A percentile compares a stretch with the other conserved stretches of the same genome.
Conservation (phyloP, 23 tunicate genomes). For the Halocynthia roretzi region DNA sequence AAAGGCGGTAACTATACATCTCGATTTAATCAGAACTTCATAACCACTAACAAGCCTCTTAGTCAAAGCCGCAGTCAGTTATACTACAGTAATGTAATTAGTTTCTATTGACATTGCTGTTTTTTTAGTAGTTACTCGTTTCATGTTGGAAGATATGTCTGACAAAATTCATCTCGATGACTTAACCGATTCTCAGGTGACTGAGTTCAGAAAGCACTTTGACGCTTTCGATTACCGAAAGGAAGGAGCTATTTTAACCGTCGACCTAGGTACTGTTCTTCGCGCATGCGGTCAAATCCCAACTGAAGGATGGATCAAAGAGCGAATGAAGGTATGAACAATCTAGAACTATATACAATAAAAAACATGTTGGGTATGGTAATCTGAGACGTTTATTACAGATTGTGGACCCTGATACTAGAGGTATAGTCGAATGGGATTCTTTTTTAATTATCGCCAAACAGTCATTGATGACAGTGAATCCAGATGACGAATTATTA, state of each 20-base stretch:
- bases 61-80: too few relatives aligned
- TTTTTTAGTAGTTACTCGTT: too few relatives aligned
- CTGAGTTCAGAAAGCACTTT: conserved; percentile 40
- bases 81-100: too few relatives aligned
- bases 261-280: conserved; percentile 52
- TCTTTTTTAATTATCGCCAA: conserved; percentile 48
- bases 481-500: conserved; percentile 69
- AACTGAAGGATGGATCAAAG: conserved; percentile 67
- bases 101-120: too few relatives aligned
- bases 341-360: neutral
- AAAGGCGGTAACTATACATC: too few relatives aligned
- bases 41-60: too few relatives aligned
- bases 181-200: conserved; percentile 34
- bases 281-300: conserved; percentile 83
- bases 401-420: conserved; percentile 68
- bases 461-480: conserved; percentile 37
- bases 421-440: conserved; percentile 77
- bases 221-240: conserved; percentile 52
- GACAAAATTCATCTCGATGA: conserved; percentile 13
- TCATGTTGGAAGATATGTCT: neutral
- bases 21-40: too few relatives aligned
- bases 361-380: neutral
- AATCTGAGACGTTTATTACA: neutral
- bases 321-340: conserved; percentile 50
- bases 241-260: conserved; percentile 52